Conservation (phyloP, 2,888 invertebrate species). For the Sphaerophoria taeniata region DNA sequence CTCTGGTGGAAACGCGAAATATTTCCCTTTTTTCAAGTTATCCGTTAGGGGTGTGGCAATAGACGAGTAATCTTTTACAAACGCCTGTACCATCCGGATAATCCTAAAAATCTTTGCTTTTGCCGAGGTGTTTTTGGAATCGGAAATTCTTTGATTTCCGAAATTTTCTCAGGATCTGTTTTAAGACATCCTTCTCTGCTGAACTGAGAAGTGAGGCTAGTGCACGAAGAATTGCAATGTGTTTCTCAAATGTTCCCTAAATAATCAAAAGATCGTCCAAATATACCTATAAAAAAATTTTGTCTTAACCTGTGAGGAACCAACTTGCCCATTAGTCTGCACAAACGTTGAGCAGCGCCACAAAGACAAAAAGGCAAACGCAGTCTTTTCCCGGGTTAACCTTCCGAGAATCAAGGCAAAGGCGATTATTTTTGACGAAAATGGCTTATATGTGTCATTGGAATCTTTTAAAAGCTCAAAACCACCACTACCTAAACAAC, state of each 20-base stretch:
- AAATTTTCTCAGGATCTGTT: constrained; percentile 47
- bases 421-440: too few species aligned
- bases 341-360: constrained; percentile 7
- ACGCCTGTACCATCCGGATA: too few species aligned
- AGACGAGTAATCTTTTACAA: too few species aligned
- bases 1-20: too few species aligned
- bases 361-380: neutral
- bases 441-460: too few species aligned
- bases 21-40: too few species aligned
- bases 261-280: constrained; percentile 64
- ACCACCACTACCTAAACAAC: too few species aligned
- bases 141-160: constrained; percentile 52
- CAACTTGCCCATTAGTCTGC: constrained; percentile 9
- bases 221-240: neutral
- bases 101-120: too few species aligned
- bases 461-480: too few species aligned
- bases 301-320: neutral
- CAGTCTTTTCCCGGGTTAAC: too few species aligned
- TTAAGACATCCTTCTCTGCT: constrained; percentile 22
- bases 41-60: too few species aligned
- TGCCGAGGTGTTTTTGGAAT: constrained; percentile 44
- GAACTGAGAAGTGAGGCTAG: neutral
- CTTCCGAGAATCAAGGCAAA: too few species aligned
- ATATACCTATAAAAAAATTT: neutral
- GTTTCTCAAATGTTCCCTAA: constrained; percentile 38